These are phyloP conservation scores for Notodonta ziczac DNA, from an alignment of 2,888 invertebrate species.

Conservation along the genomic window DNA sequence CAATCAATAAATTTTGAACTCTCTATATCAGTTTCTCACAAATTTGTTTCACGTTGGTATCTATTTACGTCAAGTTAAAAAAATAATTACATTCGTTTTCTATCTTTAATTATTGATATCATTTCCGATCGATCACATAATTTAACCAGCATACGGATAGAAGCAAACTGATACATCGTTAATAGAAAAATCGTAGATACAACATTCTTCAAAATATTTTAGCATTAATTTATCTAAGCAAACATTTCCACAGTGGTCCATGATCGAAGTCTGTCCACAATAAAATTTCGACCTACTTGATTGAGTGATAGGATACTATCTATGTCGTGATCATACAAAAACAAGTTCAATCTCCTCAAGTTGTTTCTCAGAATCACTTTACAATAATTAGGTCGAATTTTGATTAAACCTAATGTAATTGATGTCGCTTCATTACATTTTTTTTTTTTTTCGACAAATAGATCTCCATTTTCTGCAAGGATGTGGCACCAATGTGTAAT, in stretches of 20 bases:
- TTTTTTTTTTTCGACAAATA: not conserved
- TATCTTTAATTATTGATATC: too few species aligned
- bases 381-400: not conserved
- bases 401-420: conserved; percentile 5
- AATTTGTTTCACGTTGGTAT: not conserved
- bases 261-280: too few species aligned
- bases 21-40: not conserved
- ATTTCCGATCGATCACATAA: too few species aligned
- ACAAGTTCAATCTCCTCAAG: not conserved
- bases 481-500: not conserved
- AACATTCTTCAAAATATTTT: too few species aligned
- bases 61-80: too few species aligned
- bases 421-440: not conserved
- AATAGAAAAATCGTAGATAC: too few species aligned
- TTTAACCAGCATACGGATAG: too few species aligned
- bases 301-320: not conserved
- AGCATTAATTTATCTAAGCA: too few species aligned
- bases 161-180: too few species aligned
- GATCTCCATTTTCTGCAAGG: not conserved
- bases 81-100: too few species aligned
- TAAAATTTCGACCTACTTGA: too few species aligned
- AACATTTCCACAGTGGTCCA: too few species aligned
- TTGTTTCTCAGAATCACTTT: not conserved
- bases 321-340: not conserved
- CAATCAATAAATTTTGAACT: conserved; percentile 7